A percentile compares a stretch with the other conserved stretches of the same genome.
phyloP scores from a whole-genome alignment of 1,140 invertebrate genomes.

The Pseudomyrmex pallidus region DNA sequence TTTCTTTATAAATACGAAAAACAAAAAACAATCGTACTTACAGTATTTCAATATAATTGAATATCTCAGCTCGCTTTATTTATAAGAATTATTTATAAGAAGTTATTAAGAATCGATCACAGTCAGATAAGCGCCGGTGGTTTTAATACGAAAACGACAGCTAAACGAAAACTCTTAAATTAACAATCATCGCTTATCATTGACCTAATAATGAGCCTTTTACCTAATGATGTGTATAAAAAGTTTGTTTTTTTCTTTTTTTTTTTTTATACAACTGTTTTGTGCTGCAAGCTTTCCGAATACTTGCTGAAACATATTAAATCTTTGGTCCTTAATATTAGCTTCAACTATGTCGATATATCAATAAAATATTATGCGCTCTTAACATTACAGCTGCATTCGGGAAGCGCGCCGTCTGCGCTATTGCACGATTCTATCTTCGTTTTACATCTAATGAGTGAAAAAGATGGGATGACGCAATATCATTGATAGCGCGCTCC shows the following conservation, averaged over 20 bases:
- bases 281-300: constrained; percentile 74
- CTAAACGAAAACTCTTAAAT: constrained; percentile 21
- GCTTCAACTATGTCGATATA: constrained; percentile 66
- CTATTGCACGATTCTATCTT: too few relatives aligned
- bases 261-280: constrained; percentile 55
- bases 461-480: too few relatives aligned
- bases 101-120: constrained; percentile 39
- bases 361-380: constrained; percentile 57
- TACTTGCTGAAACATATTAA: constrained; percentile 78
- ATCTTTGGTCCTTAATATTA: constrained; percentile 85
- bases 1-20: neutral
- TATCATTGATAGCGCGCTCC: too few relatives aligned
- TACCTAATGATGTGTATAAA: constrained; percentile 69
- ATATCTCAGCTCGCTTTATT: too few relatives aligned
- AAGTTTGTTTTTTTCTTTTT: constrained; percentile 51
- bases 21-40: neutral
- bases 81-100: neutral
- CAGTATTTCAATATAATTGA: neutral
- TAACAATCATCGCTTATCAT: constrained; percentile 52
- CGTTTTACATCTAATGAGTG: too few relatives aligned
- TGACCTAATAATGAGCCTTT: constrained; percentile 53
- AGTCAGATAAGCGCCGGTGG: constrained; percentile 37
- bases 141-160: constrained; percentile 32
- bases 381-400: constrained; percentile 61
- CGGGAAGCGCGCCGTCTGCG: too few relatives aligned